Evolutionary conservation across 2,888 invertebrate genomes (phyloP).

Genomic region (Pteria penguin): DNA sequence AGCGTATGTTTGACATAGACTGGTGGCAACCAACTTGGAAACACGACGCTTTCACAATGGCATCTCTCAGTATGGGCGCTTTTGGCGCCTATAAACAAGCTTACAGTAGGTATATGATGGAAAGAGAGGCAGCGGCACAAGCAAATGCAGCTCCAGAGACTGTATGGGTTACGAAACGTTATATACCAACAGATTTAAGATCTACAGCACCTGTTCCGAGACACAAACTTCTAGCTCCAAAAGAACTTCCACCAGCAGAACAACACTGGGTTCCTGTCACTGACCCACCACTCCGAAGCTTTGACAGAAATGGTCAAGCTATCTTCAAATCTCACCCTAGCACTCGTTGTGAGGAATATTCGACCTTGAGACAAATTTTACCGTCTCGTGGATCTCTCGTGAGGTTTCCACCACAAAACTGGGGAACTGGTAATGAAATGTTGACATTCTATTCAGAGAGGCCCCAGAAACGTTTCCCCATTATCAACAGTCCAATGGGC

Average conservation of each 20-base stretch:
- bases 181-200: conserved; percentile 73
- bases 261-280: conserved; percentile 63
- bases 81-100: conserved; percentile 69
- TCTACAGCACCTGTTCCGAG: conserved; percentile 73
- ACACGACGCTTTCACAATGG: conserved; percentile 58
- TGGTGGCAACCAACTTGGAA: conserved; percentile 24
- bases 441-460: conserved; percentile 52
- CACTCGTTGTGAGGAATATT: conserved; percentile 74
- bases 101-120: conserved; percentile 64
- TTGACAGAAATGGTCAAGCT: conserved; percentile 53
- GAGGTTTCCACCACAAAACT: conserved; percentile 63
- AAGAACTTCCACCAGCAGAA: conserved; percentile 58
- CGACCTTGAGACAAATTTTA: conserved; percentile 75
- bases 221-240: conserved; percentile 67
- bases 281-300: conserved; percentile 63
- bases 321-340: conserved; percentile 62
- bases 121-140: conserved; percentile 56
- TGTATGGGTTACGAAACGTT: conserved; percentile 77
- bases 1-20: conserved; percentile 12
- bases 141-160: conserved; percentile 56
- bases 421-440: conserved; percentile 69
- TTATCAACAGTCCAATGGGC: conserved; percentile 76
- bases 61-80: conserved; percentile 68
- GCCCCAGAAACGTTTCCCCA: conserved; percentile 62
- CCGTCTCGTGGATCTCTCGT: conserved; percentile 67